A percentile compares a stretch with the other conserved stretches of the same genome.
Conservation (phyloP, 2,113 vertebrate genomes). For the Corvus hawaiiensis region DNA sequence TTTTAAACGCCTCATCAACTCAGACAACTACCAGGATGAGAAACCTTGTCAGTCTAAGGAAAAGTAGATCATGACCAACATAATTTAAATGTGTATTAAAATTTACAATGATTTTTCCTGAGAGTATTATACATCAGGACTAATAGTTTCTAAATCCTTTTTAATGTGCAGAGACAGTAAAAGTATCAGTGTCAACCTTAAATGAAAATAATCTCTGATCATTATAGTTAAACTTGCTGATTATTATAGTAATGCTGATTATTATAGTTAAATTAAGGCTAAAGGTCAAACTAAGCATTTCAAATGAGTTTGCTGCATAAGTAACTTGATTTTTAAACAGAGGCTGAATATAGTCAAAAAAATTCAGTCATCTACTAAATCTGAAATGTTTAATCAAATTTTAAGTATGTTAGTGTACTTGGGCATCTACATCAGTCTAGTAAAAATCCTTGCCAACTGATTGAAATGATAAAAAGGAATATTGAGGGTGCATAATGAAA, state of each 20-base stretch:
- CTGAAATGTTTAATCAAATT: neutral
- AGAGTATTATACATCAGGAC: neutral
- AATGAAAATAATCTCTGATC: neutral
- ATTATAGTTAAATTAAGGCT: neutral
- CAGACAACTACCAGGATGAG: neutral
- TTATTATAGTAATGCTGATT: neutral
- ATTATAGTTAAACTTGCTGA: neutral
- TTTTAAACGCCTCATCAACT: neutral
- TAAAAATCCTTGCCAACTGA: neutral
- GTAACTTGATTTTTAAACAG: neutral
- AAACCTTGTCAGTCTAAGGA: neutral
- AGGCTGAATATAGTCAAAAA: neutral
- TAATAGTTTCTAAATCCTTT: neutral
- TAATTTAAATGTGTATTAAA: neutral
- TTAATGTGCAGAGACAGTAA: neutral
- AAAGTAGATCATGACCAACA: neutral
- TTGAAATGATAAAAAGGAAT: constrained; percentile 29
- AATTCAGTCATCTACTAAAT: neutral
- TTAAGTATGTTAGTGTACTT: neutral
- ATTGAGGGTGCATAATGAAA: neutral
- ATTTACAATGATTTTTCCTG: neutral
- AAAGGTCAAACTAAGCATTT: neutral
- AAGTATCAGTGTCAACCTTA: neutral
- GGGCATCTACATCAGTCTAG: neutral
- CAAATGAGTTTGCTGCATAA: neutral